Percentiles rank a stretch among this genome's conserved stretches.
These are phyloP conservation scores for Drosophila tristis DNA, from an alignment of 1,140 invertebrate species.

Conservation along the genomic window DNA sequence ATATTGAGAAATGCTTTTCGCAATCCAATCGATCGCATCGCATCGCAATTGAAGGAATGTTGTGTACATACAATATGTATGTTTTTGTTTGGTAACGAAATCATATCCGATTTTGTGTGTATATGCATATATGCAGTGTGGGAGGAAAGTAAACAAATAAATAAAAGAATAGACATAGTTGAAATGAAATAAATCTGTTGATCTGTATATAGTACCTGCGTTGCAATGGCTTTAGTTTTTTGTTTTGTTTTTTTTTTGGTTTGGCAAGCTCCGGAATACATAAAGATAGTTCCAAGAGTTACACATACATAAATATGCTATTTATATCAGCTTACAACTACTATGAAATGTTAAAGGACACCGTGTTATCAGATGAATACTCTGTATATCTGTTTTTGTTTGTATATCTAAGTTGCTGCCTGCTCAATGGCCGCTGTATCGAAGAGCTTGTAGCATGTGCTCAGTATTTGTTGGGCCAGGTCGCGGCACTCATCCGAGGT, in stretches of 20 bases:
- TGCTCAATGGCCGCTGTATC: slow-evolving; percentile 33
- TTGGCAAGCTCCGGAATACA: slow-evolving; percentile 9
- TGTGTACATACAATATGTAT: slow-evolving; percentile 28
- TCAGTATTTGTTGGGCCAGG: slow-evolving; percentile 84
- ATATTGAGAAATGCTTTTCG: slow-evolving; percentile 83
- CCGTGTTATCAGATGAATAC: background rate
- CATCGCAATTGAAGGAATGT: slow-evolving; percentile 15
- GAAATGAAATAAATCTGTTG: slow-evolving; percentile 28
- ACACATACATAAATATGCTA: background rate
- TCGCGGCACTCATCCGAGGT: slow-evolving; percentile 86
- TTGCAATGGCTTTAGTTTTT: slow-evolving; percentile 21
- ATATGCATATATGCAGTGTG: slow-evolving; percentile 41
- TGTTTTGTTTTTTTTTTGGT: no score
- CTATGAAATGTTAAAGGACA: slow-evolving; percentile 15
- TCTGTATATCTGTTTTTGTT: background rate
- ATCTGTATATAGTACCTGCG: slow-evolving; percentile 40
- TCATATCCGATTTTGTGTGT: slow-evolving; percentile 53
- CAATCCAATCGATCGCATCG: slow-evolving; percentile 39
- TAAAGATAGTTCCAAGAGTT: slow-evolving; percentile 6
- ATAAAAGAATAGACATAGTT: slow-evolving; percentile 39
- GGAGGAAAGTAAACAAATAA: slow-evolving; percentile 41
- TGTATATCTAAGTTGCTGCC: slow-evolving; percentile 5
- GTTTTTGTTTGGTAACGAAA: slow-evolving; percentile 23
- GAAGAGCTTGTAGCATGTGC: slow-evolving; percentile 85
- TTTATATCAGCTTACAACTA: slow-evolving; percentile 4